Base-by-base conservation (phyloP, 2,797 vertebrate species). In the Chaetodon trifasciatus region DNA sequence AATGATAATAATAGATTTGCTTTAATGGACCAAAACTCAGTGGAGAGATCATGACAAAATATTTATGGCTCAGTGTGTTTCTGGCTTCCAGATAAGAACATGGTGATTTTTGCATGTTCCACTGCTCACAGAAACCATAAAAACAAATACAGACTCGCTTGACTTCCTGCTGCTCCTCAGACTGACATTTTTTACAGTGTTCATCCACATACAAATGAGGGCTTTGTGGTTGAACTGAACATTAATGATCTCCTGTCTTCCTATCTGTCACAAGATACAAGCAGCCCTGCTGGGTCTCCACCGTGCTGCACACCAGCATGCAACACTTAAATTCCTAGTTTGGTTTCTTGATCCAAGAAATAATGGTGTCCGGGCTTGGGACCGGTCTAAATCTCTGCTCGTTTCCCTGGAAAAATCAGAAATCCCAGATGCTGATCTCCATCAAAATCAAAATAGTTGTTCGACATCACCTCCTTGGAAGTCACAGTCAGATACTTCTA, bases 381-480 rank as follows among this genome's bases (percentile, higher is more conserved):
- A 12, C 11, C 1, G 28, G 12, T 52, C 8, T 74, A 16, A 8
- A 28, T 65, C 70, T 52, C 32, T 28, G 55, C 61, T n/a, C 0
- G 15, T 68, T 68, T 49, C 5, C 17, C 56, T 49, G 17, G 57
- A 77, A 82, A 52, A 42, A 49, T n/a, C 42, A 47, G 13, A 84
- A 75, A 28, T 67, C 47, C 44, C 75, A 57, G 23, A 81, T 63
- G 12, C 50, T 1, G 21, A 70, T 78, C 58, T 50, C 35, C 56
- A 37, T 69, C n/a, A 73, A 83, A 74, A 78, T 60, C 53, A 1
- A 58, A 82, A 63, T 65, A 28, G 55, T 66, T 60, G 69, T 74
- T 71, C 5, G 16, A 32, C 49, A 44, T 19, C 70, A 56, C 28
- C 62, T 65, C 49, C 42, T 70, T 61, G 49, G 53, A 61, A 67